Percentiles rank a stretch among this genome's conserved stretches.
phyloP scores from a whole-genome alignment of 37 sponge, comb jelly and placozoan genomes.

The Halisarca cf. caerulea region DNA sequence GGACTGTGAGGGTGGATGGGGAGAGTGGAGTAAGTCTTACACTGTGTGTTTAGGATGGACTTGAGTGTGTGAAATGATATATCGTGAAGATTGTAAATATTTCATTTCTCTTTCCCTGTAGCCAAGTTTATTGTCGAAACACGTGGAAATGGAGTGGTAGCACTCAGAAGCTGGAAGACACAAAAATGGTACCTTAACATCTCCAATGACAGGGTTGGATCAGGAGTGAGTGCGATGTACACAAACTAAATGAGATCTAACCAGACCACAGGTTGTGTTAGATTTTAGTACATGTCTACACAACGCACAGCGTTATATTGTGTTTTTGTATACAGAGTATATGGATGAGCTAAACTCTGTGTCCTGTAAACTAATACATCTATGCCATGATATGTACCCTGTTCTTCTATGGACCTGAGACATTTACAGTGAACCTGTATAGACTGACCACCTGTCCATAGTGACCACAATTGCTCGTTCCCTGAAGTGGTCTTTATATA shows the following conservation, averaged over 20 bases:
- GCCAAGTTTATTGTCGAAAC: neutral
- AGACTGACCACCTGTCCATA: too few relatives aligned
- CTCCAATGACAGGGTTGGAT: neutral
- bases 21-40: neutral
- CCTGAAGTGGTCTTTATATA: too few relatives aligned
- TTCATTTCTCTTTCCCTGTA: neutral
- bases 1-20: slow-evolving; percentile 9
- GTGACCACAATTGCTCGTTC: too few relatives aligned
- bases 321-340: too few relatives aligned
- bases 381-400: neutral
- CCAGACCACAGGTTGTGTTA: too few relatives aligned
- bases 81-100: neutral
- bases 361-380: neutral
- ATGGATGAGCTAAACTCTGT: too few relatives aligned
- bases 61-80: neutral
- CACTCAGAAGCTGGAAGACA: neutral
- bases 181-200: neutral
- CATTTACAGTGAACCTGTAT: too few relatives aligned
- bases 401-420: neutral
- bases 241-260: too few relatives aligned
- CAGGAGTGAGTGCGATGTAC: neutral
- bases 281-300: too few relatives aligned
- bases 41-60: neutral
- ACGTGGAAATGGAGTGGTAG: neutral
- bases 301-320: too few relatives aligned